phyloP scores from a whole-genome alignment of 2,888 invertebrate species.

The Drosophila trichaetosa region DNA sequence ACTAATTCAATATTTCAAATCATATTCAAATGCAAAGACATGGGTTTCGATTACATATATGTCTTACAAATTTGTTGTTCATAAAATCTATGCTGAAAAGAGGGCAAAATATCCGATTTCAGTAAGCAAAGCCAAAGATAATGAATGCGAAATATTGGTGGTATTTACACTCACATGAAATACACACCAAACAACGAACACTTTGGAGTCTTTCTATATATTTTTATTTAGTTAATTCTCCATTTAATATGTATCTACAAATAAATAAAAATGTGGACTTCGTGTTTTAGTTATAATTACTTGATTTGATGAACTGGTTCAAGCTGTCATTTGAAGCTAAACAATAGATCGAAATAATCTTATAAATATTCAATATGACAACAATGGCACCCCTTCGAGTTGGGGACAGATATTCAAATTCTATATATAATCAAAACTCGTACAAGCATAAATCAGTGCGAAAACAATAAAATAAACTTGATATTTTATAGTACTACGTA shows the following conservation, averaged over 20 bases:
- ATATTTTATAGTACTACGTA: slow-evolving; percentile 42
- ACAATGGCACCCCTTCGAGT: neutral
- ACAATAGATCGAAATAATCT: slow-evolving; percentile 11
- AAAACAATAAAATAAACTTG: slow-evolving; percentile 38
- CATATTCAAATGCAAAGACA: neutral
- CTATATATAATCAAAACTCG: slow-evolving; percentile 8
- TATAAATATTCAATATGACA: slow-evolving; percentile 9
- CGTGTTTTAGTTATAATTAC: neutral
- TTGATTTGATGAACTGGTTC: slow-evolving; percentile 9
- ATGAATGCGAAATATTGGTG: neutral
- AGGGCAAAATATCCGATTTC: neutral
- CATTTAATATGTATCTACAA: neutral
- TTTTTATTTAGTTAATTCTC: neutral
- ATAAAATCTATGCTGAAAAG: neutral
- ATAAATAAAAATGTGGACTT: slow-evolving; percentile 9
- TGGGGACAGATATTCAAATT: slow-evolving; percentile 4
- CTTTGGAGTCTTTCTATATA: neutral
- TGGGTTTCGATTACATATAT: neutral
- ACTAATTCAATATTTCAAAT: neutral
- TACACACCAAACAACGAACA: neutral
- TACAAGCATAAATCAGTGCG: slow-evolving; percentile 47
- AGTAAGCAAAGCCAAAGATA: neutral
- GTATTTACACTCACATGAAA: neutral
- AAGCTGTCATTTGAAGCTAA: slow-evolving; percentile 5
- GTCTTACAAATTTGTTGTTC: neutral